A percentile compares a stretch with the other conserved stretches of the same genome.
phyloP scores from a whole-genome alignment of 2,888 invertebrate genomes.

The Arctia plantaginis region DNA sequence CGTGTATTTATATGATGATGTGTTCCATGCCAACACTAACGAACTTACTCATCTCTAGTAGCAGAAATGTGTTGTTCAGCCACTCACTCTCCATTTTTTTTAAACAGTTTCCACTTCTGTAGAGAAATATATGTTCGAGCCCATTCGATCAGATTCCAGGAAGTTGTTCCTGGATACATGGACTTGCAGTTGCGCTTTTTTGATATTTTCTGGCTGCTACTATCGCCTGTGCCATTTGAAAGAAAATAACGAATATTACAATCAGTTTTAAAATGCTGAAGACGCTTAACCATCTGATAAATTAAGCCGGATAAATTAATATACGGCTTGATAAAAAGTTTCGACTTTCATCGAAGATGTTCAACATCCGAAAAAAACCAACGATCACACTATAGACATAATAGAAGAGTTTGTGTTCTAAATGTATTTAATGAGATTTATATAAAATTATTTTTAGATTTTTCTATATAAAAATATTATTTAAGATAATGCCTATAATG shows the following conservation, averaged over 20 bases:
- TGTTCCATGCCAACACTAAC: too few relatives aligned
- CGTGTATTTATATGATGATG: too few relatives aligned
- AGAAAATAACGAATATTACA: background rate
- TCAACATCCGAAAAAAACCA: background rate
- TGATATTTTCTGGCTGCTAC: background rate
- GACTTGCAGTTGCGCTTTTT: background rate
- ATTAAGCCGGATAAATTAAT: too few relatives aligned
- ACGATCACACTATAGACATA: background rate
- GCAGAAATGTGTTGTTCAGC: too few relatives aligned
- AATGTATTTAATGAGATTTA: background rate
- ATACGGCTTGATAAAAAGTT: background rate
- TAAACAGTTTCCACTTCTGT: too few relatives aligned
- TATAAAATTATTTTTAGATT: conserved; percentile 28
- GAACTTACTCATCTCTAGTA: too few relatives aligned
- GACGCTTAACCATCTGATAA: too few relatives aligned
- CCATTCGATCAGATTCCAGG: too few relatives aligned
- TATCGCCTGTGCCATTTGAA: background rate
- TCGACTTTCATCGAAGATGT: background rate
- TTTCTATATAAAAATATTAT: conserved; percentile 1
- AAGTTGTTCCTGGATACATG: background rate
- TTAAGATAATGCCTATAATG: conserved; percentile 6
- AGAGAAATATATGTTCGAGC: too few relatives aligned
- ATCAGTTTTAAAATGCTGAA: too few relatives aligned
- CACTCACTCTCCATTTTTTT: too few relatives aligned
- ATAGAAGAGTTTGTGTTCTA: background rate